Percentiles rank a stretch among this genome's conserved stretches.
Conservation (phyloP, 2,797 vertebrate genomes). For the Salarias fasciatus region DNA sequence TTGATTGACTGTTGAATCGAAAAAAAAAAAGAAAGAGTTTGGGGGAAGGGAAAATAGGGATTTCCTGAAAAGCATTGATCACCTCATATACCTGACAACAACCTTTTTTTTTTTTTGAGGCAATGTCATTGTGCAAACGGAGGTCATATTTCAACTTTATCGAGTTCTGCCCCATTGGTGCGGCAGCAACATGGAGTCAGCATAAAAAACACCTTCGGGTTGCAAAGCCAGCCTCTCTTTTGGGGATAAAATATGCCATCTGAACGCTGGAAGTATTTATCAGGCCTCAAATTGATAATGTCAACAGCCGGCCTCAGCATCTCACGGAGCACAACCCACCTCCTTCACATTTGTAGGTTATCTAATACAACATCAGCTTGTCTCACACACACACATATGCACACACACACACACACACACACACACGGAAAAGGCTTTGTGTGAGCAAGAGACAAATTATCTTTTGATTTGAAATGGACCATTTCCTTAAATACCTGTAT, state of each 20-base stretch:
- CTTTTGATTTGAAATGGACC: conserved; percentile 84
- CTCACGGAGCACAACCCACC: conserved; percentile 30
- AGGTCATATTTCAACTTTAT: conserved; percentile 79
- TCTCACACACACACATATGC: no score
- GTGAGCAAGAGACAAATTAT: conserved; percentile 80
- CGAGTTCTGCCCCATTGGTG: conserved; percentile 53
- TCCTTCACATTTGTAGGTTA: no score
- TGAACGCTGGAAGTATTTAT: conserved; percentile 73
- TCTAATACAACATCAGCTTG: no score
- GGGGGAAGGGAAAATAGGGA: no score
- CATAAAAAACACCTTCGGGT: conserved; percentile 55
- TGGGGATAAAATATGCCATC: conserved; percentile 71
- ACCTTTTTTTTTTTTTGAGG: conserved; percentile 56
- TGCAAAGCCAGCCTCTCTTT: conserved; percentile 61
- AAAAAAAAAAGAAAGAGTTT: conserved; percentile 53
- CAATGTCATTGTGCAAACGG: conserved; percentile 69
- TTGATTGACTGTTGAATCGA: conserved; percentile 70
- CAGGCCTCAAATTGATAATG: conserved; percentile 75
- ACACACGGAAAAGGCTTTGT: conserved; percentile 26
- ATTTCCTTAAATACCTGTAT: conserved; percentile 87
- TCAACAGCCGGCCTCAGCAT: conserved; percentile 59
- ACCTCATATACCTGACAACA: conserved; percentile 59
- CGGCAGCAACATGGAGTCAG: conserved; percentile 66
- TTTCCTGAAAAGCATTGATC: conserved; percentile 71
- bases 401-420: no score